Conservation (phyloP, 2,113 vertebrate species). For the Pollachius pollachius region DNA sequence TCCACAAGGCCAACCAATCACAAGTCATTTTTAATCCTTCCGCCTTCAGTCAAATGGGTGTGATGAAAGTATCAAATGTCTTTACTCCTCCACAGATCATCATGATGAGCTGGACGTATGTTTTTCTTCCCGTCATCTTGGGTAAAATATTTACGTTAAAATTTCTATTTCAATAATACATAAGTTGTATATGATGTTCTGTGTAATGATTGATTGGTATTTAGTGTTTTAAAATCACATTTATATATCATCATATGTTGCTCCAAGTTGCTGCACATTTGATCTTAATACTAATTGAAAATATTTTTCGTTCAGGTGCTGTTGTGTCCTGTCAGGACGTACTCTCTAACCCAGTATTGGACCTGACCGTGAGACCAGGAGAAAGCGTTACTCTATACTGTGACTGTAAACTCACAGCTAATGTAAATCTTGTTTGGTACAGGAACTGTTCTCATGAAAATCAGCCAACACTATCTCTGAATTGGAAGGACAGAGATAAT, state of each 20-base stretch:
- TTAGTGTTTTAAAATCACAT: neutral
- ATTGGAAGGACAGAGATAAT: neutral
- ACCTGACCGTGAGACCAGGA: constrained; percentile 27
- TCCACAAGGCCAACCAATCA: neutral
- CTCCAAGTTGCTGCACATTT: no score
- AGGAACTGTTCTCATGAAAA: constrained; percentile 51
- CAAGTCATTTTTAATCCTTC: no score
- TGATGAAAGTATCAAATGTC: neutral
- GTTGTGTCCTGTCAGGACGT: neutral
- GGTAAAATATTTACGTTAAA: neutral
- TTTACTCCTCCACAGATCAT: neutral
- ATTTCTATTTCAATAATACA: no score
- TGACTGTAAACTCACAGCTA: neutral
- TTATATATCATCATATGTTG: no score
- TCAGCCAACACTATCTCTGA: constrained; percentile 19
- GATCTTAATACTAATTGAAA: no score
- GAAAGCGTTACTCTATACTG: constrained; percentile 41
- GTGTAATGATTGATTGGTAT: neutral
- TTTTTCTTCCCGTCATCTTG: neutral
- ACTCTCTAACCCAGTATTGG: constrained; percentile 14
- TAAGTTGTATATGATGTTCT: neutral
- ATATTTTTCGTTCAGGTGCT: neutral
- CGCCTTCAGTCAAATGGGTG: neutral
- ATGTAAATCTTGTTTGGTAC: constrained; percentile 32
- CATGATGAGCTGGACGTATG: neutral